Conservation (phyloP, 2,113 vertebrate genomes). For the Mastomys coucha region DNA sequence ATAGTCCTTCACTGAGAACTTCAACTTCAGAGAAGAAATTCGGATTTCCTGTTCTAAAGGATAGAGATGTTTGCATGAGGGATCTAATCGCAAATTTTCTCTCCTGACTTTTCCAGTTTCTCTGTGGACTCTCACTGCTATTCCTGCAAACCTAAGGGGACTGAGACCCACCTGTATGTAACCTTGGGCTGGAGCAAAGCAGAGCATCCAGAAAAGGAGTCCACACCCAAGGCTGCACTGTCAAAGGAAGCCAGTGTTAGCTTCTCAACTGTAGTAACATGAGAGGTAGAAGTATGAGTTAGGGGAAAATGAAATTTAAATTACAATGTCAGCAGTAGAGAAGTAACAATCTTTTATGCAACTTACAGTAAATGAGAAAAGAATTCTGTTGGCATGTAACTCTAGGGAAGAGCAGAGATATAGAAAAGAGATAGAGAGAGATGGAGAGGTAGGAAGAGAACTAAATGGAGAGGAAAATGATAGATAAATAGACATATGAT, state of each 20-base stretch:
- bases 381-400: background rate
- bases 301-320: background rate
- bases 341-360: background rate
- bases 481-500: background rate
- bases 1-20: background rate
- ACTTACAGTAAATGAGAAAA: background rate
- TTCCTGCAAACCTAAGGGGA: background rate
- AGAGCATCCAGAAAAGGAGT: too few relatives aligned
- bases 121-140: background rate
- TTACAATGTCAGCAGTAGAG: background rate
- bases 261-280: background rate
- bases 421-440: rapidly evolving
- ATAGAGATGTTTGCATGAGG: background rate
- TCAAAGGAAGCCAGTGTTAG: background rate
- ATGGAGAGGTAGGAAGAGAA: background rate
- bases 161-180: too few relatives aligned
- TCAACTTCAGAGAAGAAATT: background rate
- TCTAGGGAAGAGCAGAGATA: background rate
- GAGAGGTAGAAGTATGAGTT: background rate
- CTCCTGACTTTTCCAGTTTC: background rate
- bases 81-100: background rate
- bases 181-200: rapidly evolving
- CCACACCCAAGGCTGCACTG: rapidly evolving
- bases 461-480: background rate
- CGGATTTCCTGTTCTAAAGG: background rate